Base-by-base conservation (phyloP, 2,888 invertebrate species). In the Camptogramma bilineatum region DNA sequence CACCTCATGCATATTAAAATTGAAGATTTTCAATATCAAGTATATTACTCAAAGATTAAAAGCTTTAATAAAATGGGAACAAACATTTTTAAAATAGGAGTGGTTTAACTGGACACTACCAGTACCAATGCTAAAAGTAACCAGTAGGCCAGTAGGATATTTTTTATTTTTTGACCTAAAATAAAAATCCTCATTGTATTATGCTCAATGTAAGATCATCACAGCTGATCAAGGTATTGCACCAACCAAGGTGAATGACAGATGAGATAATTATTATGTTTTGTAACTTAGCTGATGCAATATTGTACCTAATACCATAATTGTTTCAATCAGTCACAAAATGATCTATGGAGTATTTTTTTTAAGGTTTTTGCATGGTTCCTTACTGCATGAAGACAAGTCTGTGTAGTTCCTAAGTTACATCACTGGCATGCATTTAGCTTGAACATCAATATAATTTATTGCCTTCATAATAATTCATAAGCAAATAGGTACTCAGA, bases 361-460 rank as follows among this genome's bases (percentile, higher is more conserved):
- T 39, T 39, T 13, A 39, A 39, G 34, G 34, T 13, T 28, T 5
- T 28, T 8, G 4, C 9, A 39, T 13, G 13, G 13, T 39, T 13
- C 1, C 13, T 39, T 13, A 3, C 34, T 39, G 13, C 34, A 39
- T 3, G 4, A 39, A 16, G 24, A 50, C 48, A 61, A 54, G 24
- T 50, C 42, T 61, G 4, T 48, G n/a, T 4, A 39, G 24, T 7
- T 21, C 1, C 17, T 21, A 10, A 53, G 19, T 46, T 53, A 53
- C 31, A 47, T 34, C 48, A 53, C 17, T 44, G 18, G 8, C 24
- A 28, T 50, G 50, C 50, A 50, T 16, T 28, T 28, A 51, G 51
- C 51, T 51, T 31, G 17, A 51, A 24, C 28, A 28, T 16, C 17
- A 51, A 28, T 17, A 28, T 16, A 28, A 16, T 16, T n/a, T 18